Evolutionary conservation across 2,888 invertebrate genomes (phyloP).

Genomic region (Ditula angustiorana): DNA sequence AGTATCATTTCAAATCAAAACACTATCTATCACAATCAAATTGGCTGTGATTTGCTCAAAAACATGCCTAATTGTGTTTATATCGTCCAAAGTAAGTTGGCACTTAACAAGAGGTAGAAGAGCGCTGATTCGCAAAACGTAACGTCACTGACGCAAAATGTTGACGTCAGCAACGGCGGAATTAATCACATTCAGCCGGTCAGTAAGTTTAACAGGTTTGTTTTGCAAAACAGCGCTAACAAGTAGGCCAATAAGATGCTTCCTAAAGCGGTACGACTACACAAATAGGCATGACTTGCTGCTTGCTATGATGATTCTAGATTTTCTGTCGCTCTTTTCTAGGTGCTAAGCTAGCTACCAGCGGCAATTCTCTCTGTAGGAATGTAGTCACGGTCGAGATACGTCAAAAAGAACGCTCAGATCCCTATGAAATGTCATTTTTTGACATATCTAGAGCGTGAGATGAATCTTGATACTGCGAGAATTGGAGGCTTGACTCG

Average conservation of each 20-base stretch:
- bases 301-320: background rate
- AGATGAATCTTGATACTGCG: too few species aligned
- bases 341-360: too few species aligned
- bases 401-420: too few species aligned
- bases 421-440: too few species aligned
- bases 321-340: too few species aligned
- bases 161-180: background rate
- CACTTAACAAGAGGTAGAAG: background rate
- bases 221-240: constrained; percentile 11
- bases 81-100: background rate
- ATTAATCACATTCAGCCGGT: constrained; percentile 9
- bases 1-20: constrained; percentile 15
- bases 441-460: too few species aligned
- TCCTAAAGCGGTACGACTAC: background rate
- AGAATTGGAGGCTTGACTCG: too few species aligned
- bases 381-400: too few species aligned
- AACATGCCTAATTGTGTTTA: constrained; percentile 1
- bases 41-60: constrained; percentile 2
- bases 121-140: background rate
- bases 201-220: constrained; percentile 3
- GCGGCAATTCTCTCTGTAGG: too few species aligned
- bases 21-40: constrained; percentile 5
- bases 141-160: background rate
- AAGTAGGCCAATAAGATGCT: constrained; percentile 5
- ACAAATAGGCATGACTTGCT: background rate